Conservation (phyloP, 2,797 vertebrate genomes). For the Peromyscus nudipes region DNA sequence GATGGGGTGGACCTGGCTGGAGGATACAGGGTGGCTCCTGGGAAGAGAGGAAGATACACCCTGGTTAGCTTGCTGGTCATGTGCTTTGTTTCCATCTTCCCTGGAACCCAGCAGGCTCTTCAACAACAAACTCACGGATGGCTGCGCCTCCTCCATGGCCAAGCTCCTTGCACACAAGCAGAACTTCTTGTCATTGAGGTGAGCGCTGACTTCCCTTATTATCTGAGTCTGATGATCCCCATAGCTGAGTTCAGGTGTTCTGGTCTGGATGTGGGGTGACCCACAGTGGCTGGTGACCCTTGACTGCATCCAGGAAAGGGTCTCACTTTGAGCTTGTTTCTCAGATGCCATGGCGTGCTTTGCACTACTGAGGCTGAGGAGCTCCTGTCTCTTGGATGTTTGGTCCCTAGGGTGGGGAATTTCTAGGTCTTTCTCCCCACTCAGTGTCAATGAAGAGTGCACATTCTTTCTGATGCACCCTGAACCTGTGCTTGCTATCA, state of each 20-base stretch:
- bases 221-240: neutral
- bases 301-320: neutral
- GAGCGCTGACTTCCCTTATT: slow-evolving; percentile 15
- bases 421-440: neutral
- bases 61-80: neutral
- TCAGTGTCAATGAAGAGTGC: neutral
- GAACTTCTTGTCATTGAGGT: slow-evolving; percentile 92
- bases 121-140: slow-evolving; percentile 94
- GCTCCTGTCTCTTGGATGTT: neutral
- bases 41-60: neutral
- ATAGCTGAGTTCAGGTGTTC: neutral
- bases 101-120: slow-evolving; percentile 89
- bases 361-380: neutral
- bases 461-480: neutral
- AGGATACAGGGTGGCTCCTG: neutral
- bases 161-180: slow-evolving; percentile 89
- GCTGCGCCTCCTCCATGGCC: slow-evolving; percentile 89
- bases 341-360: neutral
- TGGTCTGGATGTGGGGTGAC: neutral
- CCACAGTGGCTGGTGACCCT: neutral
- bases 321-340: neutral
- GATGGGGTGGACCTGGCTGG: neutral
- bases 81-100: neutral
- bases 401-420: neutral
- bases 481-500: neutral